These are phyloP conservation scores for Idaea biselata DNA, from an alignment of 2,888 invertebrate genomes.

Conservation along the genomic window DNA sequence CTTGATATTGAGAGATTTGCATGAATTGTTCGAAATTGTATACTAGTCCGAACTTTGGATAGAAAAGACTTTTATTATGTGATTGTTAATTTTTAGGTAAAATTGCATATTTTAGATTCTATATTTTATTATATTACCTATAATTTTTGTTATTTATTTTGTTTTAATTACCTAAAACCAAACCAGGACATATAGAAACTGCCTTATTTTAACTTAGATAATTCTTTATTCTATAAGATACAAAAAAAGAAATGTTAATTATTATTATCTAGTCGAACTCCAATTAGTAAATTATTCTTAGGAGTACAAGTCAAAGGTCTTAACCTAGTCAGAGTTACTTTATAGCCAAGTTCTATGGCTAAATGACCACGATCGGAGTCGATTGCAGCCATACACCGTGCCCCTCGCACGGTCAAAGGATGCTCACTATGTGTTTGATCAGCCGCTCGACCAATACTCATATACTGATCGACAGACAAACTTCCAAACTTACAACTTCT, in stretches of 20 bases:
- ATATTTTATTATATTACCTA: conserved; percentile 19
- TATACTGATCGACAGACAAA: conserved; percentile 82
- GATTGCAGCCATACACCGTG: conserved; percentile 92
- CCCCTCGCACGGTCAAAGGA: conserved; percentile 86
- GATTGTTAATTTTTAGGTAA: conserved; percentile 24
- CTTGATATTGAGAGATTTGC: conserved; percentile 22
- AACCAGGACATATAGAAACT: background rate
- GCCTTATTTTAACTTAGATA: conserved; percentile 40
- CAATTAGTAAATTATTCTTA: conserved; percentile 93
- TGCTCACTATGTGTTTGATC: conserved; percentile 93
- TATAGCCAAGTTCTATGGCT: conserved; percentile 88
- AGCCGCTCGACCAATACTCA: conserved; percentile 92
- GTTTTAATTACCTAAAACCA: background rate
- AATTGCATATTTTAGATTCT: conserved; percentile 33
- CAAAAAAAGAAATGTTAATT: conserved; percentile 15
- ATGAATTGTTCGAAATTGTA: conserved; percentile 20
- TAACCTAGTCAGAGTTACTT: conserved; percentile 87
- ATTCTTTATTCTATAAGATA: conserved; percentile 29
- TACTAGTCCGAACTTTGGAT: conserved; percentile 24
- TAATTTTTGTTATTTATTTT: background rate
- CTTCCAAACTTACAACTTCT: conserved; percentile 83
- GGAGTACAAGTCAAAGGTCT: conserved; percentile 92
- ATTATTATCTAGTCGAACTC: conserved; percentile 59
- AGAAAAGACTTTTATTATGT: conserved; percentile 17
- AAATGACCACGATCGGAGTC: conserved; percentile 91